Conservation (phyloP, 2,888 invertebrate species). For the Tethea ocularis region DNA sequence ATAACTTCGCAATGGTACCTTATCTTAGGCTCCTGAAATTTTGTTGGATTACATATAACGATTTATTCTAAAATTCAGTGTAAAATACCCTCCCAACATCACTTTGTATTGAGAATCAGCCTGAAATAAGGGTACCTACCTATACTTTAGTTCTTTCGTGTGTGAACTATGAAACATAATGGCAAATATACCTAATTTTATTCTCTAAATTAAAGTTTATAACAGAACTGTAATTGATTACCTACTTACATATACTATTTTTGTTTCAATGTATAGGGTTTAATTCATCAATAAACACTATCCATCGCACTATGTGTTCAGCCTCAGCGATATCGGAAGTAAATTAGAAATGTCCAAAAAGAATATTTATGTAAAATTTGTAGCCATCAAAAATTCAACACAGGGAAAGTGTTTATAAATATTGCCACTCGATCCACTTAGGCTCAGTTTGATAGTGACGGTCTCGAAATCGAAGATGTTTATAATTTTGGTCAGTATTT, state of each 20-base stretch:
- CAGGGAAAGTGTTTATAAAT: slow-evolving; percentile 68
- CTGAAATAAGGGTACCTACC: too few relatives aligned
- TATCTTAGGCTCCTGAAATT: too few relatives aligned
- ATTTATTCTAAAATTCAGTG: too few relatives aligned
- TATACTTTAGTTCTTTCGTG: too few relatives aligned
- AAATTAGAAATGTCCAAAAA: slow-evolving; percentile 41
- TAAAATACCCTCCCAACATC: too few relatives aligned
- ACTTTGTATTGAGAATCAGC: too few relatives aligned
- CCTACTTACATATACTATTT: not conserved
- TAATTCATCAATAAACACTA: not conserved
- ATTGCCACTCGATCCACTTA: slow-evolving; percentile 38
- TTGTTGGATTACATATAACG: too few relatives aligned
- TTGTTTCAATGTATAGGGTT: not conserved
- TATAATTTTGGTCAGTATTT: slow-evolving; percentile 48
- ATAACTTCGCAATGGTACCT: too few relatives aligned
- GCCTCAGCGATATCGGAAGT: slow-evolving; percentile 40
- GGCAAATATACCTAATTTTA: too few relatives aligned
- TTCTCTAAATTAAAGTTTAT: too few relatives aligned
- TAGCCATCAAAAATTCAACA: slow-evolving; percentile 44
- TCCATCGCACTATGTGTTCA: not conserved
- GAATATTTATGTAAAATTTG: slow-evolving; percentile 61
- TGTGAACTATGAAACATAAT: too few relatives aligned
- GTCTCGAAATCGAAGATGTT: slow-evolving; percentile 41
- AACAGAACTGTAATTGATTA: too few relatives aligned
- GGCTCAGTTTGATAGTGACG: slow-evolving; percentile 46